A percentile compares a stretch with the other conserved stretches of the same genome.
These are phyloP conservation scores for Anniella stebbinsi DNA, from an alignment of 2,797 vertebrate genomes.

Conservation along the genomic window DNA sequence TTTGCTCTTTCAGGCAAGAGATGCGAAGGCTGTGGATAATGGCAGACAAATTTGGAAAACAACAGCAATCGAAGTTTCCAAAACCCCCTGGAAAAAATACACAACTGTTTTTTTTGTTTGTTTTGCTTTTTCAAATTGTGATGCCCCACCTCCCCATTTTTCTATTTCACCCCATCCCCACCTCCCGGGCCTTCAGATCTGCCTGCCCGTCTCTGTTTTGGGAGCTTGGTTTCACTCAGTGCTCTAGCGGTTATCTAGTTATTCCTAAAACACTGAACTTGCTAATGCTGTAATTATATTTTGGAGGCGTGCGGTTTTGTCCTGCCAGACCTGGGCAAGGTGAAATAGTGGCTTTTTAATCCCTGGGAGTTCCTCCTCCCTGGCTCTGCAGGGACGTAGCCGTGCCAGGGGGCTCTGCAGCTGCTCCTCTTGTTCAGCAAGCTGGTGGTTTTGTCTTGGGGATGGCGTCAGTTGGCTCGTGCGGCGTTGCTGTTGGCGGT, in stretches of 20 bases:
- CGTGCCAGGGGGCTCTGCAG: not conserved
- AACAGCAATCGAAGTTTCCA: too few relatives aligned
- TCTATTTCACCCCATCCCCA: too few relatives aligned
- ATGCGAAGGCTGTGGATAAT: too few relatives aligned
- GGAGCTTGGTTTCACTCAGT: not conserved
- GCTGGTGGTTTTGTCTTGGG: not conserved
- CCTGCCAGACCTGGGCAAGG: not conserved
- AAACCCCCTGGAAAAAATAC: too few relatives aligned
- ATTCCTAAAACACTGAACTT: not conserved
- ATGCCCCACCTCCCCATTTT: too few relatives aligned
- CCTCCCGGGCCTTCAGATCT: not conserved
- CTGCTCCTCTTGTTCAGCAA: not conserved
- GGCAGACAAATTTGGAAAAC: too few relatives aligned
- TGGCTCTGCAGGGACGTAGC: not conserved
- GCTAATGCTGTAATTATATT: not conserved
- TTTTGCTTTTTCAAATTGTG: too few relatives aligned
- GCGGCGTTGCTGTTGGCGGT: too few relatives aligned
- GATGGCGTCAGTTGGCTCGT: not conserved
- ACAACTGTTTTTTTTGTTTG: too few relatives aligned
- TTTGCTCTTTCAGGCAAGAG: too few relatives aligned
- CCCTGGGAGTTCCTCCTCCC: not conserved
- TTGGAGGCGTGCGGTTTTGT: not conserved
- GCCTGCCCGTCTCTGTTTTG: not conserved
- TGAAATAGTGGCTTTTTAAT: not conserved
- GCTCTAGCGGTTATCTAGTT: not conserved